These are phyloP conservation scores for Clamator glandarius DNA, from an alignment of 2,797 vertebrate species.

Conservation along the genomic window DNA sequence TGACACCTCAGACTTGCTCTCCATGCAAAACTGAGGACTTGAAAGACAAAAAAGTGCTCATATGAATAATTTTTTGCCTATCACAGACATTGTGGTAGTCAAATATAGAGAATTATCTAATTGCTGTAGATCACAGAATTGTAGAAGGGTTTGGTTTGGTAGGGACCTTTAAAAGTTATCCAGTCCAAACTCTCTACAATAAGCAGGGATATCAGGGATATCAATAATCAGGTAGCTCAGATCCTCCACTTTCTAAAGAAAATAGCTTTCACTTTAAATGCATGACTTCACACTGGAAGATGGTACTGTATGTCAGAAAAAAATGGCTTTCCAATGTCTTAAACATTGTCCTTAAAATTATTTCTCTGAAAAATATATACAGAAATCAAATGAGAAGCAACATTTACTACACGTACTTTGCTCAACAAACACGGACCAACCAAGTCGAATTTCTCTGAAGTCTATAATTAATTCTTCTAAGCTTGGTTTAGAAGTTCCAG, in stretches of 20 bases:
- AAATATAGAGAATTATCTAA: not conserved
- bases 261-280: not conserved
- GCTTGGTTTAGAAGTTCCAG: not conserved
- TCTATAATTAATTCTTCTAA: not conserved
- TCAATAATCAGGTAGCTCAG: not conserved
- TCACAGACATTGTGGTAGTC: not conserved
- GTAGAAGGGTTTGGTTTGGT: not conserved
- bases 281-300: not conserved
- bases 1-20: not conserved
- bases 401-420: not conserved
- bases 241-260: not conserved
- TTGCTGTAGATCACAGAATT: not conserved
- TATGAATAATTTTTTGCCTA: not conserved
- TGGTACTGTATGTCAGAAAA: not conserved
- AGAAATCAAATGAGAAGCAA: not conserved
- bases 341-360: not conserved
- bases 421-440: not conserved
- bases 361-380: not conserved
- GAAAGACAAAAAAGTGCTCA: not conserved
- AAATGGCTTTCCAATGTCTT: not conserved
- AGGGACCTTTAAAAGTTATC: not conserved
- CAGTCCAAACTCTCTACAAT: not conserved
- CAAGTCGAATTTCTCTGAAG: not conserved
- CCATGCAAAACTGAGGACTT: not conserved
- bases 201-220: rapidly evolving